Evolutionary conservation across 1,140 invertebrate species (phyloP).

Genomic region (Kradibia gibbosae): DNA sequence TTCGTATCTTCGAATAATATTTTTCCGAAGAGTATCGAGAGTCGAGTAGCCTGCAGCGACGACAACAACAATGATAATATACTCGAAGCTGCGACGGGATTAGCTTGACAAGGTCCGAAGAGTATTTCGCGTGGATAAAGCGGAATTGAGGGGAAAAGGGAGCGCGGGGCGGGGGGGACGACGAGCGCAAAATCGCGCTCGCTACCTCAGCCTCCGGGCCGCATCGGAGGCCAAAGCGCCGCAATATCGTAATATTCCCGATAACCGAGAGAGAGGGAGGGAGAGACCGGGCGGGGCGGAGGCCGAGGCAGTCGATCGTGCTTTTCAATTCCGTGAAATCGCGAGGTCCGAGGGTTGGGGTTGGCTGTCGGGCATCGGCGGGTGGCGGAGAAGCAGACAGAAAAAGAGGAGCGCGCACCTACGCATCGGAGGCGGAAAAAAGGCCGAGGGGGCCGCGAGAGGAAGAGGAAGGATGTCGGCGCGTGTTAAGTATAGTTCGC

Average conservation of each 20-base stretch:
- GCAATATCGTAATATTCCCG: no score
- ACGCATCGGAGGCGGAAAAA: slow-evolving; percentile 7
- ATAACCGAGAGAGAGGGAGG: no score
- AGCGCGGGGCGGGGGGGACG: background rate
- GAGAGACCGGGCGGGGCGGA: no score
- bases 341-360: background rate
- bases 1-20: slow-evolving; percentile 6
- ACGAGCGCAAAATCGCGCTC: no score
- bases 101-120: background rate
- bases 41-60: no score
- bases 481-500: slow-evolving; percentile 26
- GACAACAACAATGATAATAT: no score
- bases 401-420: slow-evolving; percentile 26
- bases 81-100: background rate
- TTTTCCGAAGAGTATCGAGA: background rate
- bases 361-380: no score
- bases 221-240: no score
- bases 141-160: background rate
- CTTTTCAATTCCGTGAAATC: slow-evolving; percentile 18
- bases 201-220: no score
- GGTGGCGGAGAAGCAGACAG: background rate
- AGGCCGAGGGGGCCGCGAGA: background rate
- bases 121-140: background rate
- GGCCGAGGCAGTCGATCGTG: slow-evolving; percentile 13
- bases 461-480: background rate